Conservation (phyloP, 37 sponge, comb jelly and placozoan species). For the Petrosia ficiformis region DNA sequence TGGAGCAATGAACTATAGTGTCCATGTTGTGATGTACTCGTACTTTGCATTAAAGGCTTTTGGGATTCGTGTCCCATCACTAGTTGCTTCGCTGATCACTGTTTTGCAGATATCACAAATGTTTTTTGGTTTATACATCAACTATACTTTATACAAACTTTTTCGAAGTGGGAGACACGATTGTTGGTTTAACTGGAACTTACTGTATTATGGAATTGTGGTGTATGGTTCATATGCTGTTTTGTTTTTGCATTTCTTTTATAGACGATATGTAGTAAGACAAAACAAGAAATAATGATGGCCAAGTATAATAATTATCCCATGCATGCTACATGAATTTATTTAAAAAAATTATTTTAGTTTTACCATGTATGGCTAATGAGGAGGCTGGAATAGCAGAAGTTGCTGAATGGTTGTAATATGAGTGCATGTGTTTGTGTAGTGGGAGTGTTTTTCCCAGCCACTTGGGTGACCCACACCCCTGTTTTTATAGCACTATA, state of each 20-base stretch:
- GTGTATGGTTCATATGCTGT: conserved; percentile 68
- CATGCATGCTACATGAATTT: too few species aligned
- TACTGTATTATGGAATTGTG: conserved; percentile 15
- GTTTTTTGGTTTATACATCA: conserved; percentile 36
- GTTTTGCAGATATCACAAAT: conserved; percentile 71
- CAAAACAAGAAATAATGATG: too few species aligned
- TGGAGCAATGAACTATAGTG: conserved; percentile 50
- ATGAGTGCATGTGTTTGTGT: too few species aligned
- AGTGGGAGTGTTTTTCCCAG: too few species aligned
- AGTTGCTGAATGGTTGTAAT: too few species aligned
- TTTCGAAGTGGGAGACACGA: background rate
- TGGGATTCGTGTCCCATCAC: conserved; percentile 32
- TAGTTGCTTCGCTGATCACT: conserved; percentile 40
- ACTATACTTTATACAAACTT: background rate
- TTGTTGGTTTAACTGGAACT: conserved; percentile 2
- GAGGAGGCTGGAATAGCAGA: too few species aligned
- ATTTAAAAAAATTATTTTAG: too few species aligned
- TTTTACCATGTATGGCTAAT: too few species aligned
- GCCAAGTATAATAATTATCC: too few species aligned
- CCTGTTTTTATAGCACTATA: too few species aligned
- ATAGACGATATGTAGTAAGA: conserved; percentile 55
- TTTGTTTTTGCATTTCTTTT: conserved; percentile 72
- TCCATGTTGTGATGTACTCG: conserved; percentile 79
- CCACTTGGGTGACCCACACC: too few species aligned
- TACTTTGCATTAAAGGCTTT: conserved; percentile 67